Conservation (phyloP, 2,797 vertebrate genomes). For the Bovichtus variegatus region DNA sequence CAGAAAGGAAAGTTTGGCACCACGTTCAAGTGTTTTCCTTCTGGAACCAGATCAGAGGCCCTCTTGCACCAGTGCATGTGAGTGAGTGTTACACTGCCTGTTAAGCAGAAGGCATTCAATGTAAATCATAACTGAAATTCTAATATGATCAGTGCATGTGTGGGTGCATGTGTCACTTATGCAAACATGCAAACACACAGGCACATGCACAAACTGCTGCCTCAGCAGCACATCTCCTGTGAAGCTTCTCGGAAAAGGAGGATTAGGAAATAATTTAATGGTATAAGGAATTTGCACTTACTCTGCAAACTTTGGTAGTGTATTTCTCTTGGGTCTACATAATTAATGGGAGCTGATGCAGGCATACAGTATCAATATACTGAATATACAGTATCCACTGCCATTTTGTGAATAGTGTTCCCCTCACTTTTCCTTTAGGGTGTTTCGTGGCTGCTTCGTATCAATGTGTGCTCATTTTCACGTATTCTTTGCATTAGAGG, state of each 20-base stretch:
- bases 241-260: background rate
- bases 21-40: background rate
- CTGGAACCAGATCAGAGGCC: slow-evolving; percentile 17
- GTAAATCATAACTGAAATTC: slow-evolving; percentile 16
- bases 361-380: slow-evolving; percentile 38
- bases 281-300: slow-evolving; percentile 39
- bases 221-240: slow-evolving; percentile 7
- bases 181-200: slow-evolving; percentile 1
- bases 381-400: slow-evolving; percentile 13
- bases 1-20: slow-evolving; percentile 1
- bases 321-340: slow-evolving; percentile 43
- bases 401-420: background rate
- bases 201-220: slow-evolving; percentile 26
- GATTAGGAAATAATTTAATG: slow-evolving; percentile 39
- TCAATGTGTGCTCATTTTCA: background rate
- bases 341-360: slow-evolving; percentile 47
- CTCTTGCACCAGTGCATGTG: background rate
- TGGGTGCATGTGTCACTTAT: background rate
- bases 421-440: background rate
- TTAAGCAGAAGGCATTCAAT: slow-evolving; percentile 44
- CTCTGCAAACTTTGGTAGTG: slow-evolving; percentile 41
- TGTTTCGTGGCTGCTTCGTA: background rate
- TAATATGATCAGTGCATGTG: slow-evolving; percentile 8
- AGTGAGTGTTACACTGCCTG: slow-evolving; percentile 5
- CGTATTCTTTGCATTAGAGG: background rate